Conservation (phyloP, 2,797 vertebrate genomes). For the Ciconia nigra region DNA sequence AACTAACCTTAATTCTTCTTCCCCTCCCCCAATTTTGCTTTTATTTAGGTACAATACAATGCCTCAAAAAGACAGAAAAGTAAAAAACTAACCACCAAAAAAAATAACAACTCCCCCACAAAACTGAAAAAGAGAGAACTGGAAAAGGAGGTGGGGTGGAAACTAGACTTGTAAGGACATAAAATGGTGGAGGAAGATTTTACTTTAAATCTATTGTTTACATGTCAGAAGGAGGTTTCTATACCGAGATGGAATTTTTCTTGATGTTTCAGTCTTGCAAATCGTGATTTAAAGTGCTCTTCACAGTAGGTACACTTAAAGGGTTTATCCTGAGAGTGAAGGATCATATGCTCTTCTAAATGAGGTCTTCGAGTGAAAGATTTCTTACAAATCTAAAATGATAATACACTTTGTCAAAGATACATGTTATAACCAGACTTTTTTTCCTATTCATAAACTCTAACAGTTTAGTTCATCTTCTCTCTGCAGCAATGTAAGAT, state of each 20-base stretch:
- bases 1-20: not conserved
- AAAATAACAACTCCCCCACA: not conserved
- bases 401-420: not conserved
- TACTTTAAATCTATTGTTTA: constrained; percentile 50
- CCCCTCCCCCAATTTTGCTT: not conserved
- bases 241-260: constrained; percentile 96
- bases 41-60: not conserved
- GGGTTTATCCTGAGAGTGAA: constrained; percentile 95
- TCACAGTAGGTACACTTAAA: constrained; percentile 98
- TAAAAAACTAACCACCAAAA: not conserved
- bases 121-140: not conserved
- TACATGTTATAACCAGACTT: not conserved
- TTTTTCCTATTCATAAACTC: not conserved
- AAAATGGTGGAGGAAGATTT: not conserved
- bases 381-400: constrained; percentile 90
- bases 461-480: not conserved
- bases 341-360: constrained; percentile 97
- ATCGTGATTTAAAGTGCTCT: constrained; percentile 95
- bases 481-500: not conserved
- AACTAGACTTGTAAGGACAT: not conserved
- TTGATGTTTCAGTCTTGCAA: constrained; percentile 94
- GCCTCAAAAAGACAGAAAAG: not conserved
- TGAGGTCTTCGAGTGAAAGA: constrained; percentile 94
- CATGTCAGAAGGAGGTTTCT: constrained; percentile 49
- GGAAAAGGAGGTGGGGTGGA: not conserved